Evolutionary conservation across 2,113 vertebrate genomes (phyloP), one percentile per base, ranked within the genome.

Genomic region (Syngnathus scovelli): DNA sequence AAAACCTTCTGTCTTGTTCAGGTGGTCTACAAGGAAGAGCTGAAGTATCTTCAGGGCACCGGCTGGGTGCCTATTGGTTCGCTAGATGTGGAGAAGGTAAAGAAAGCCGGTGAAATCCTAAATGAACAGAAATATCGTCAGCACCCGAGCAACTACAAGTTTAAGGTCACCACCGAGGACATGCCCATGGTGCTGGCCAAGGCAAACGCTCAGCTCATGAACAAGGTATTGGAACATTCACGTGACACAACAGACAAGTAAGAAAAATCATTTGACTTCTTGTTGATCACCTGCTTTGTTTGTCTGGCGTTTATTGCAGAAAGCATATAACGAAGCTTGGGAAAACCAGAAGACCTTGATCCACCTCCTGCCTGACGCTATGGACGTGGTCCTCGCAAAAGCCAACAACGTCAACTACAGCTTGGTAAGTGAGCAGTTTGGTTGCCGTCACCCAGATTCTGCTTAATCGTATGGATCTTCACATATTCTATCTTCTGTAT

Each of bases 361-460:
- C 68, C 94, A 95, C 55, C 75, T 95, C 73, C 93, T 95, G 94
- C 93, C 94, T 49, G 94, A 96, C 19, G 90, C 92, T 12, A 92
- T 95, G 79, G 93, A 93, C 56, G 88, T 95, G 61, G 43, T 91
- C 51, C 77, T 94, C 1, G 94, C 94, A 12, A 94, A 92, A 77
- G 92, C 93, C 68, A 98, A 98, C 81, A 94, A 85, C 46, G 38
- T 83, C 13, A 95, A 93, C 89, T 94, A 92, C 85, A 98, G 95
- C 13, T 21, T 72, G 55, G 85, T 87, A 65, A 6, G 79, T 76
- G 6, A 15, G 6, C 38, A 51, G 15, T 51, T 7, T 48, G 27
- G 7, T 23, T 23, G n/a, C 23, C 6, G 41, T 44, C 21, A 44
- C 13, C 10, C 21, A 7, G 1, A 46, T 39, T 37, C 18, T 33